A percentile compares a stretch with the other conserved stretches of the same genome.
These are phyloP conservation scores for Chrysocyon brachyurus DNA, from an alignment of 2,797 vertebrate species.

Conservation along the genomic window DNA sequence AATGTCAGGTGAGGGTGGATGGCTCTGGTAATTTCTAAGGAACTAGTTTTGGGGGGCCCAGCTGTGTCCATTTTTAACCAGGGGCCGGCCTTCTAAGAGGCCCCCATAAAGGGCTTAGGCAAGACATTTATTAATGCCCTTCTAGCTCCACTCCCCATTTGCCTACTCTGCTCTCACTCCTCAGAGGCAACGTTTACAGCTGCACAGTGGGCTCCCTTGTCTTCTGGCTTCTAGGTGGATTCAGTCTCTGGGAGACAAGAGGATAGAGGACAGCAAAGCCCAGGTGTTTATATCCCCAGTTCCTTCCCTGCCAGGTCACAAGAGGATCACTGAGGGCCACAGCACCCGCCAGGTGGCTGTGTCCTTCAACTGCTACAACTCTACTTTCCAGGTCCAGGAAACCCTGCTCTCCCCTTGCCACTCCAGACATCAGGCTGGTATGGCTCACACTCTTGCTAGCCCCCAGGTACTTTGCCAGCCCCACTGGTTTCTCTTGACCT, in stretches of 20 bases:
- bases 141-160: not conserved
- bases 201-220: not conserved
- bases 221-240: not conserved
- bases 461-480: not conserved
- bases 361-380: not conserved
- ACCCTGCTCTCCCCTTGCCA: not conserved
- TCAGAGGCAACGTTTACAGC: too few relatives aligned
- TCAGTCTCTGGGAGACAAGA: not conserved
- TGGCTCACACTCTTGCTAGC: not conserved
- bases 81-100: not conserved
- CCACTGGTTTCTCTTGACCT: not conserved
- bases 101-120: not conserved
- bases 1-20: not conserved
- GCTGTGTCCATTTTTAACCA: not conserved
- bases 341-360: not conserved
- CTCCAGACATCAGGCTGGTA: not conserved
- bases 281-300: not conserved
- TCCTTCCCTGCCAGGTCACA: too few relatives aligned
- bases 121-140: not conserved
- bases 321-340: not conserved
- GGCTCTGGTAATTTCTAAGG: not conserved
- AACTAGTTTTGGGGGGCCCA: not conserved
- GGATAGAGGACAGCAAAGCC: not conserved
- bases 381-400: not conserved
- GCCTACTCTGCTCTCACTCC: not conserved